These are phyloP conservation scores for Theonella swinhoei DNA, from an alignment of 37 sponge, comb jelly and placozoan species.

Conservation along the genomic window DNA sequence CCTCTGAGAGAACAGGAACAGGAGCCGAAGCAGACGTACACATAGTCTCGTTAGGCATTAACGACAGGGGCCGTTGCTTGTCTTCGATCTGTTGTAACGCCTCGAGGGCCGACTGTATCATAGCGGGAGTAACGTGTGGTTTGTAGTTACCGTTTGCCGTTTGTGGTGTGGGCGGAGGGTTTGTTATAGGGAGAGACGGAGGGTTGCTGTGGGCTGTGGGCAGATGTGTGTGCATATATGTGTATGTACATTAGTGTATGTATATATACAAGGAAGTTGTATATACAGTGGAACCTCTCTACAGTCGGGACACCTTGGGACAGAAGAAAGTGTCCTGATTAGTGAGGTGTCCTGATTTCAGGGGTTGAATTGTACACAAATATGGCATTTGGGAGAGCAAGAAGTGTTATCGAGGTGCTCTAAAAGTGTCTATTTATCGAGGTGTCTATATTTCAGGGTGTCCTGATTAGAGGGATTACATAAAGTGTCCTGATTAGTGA, in stretches of 20 bases:
- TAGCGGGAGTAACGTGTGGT: conserved; percentile 31
- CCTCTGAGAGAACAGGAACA: conserved; percentile 20
- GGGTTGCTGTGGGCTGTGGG: background rate
- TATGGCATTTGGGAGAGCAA: too few species aligned
- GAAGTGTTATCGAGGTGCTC: background rate
- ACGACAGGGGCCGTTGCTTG: conserved; percentile 30
- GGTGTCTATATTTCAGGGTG: too few species aligned
- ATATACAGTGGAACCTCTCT: too few species aligned
- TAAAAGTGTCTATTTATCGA: too few species aligned
- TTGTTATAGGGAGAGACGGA: conserved; percentile 19
- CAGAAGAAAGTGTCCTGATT: too few species aligned
- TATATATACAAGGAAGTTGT: background rate
- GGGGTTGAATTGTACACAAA: too few species aligned
- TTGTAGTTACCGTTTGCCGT: background rate
- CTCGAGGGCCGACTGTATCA: conserved; percentile 54
- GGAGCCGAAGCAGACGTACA: background rate
- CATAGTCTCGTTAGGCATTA: conserved; percentile 4
- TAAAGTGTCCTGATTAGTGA: too few species aligned
- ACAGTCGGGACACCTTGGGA: too few species aligned
- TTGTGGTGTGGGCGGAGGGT: conserved; percentile 52
- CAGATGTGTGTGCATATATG: conserved; percentile 1
- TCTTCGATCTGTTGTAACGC: conserved; percentile 29
- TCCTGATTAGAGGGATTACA: too few species aligned
- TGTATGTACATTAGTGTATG: background rate
- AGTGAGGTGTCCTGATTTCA: too few species aligned